Percentiles rank a stretch among this genome's conserved stretches.
phyloP scores from a whole-genome alignment of 2,888 invertebrate genomes.

The Cremastinae sp. region DNA sequence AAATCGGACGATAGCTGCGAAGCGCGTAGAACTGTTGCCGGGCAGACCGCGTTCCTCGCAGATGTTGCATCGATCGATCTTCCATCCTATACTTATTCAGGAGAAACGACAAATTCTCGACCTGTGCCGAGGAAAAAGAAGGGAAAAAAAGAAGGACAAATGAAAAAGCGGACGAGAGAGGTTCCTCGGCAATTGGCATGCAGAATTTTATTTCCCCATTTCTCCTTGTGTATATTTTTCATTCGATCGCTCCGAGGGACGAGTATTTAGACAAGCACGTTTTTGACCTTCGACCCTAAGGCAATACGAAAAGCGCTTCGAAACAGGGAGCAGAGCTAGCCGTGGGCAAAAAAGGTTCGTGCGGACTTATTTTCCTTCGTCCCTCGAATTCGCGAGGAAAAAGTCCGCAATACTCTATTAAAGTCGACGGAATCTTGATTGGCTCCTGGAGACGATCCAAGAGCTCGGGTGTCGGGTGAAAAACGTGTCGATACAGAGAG shows the following conservation, averaged over 20 bases:
- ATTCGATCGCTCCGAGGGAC: slow-evolving; percentile 33
- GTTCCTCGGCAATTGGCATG: too few relatives aligned
- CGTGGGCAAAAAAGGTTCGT: slow-evolving; percentile 8
- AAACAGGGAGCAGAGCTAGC: slow-evolving; percentile 28
- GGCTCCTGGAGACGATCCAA: slow-evolving; percentile 56
- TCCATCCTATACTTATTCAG: slow-evolving; percentile 21
- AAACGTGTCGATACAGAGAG: slow-evolving; percentile 22
- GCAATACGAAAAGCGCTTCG: slow-evolving; percentile 21
- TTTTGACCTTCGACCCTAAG: slow-evolving; percentile 48
- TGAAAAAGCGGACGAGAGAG: too few relatives aligned
- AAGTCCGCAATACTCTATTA: slow-evolving; percentile 10
- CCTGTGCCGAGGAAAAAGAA: too few relatives aligned
- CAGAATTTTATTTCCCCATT: too few relatives aligned
- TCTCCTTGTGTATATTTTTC: too few relatives aligned
- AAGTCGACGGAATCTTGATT: slow-evolving; percentile 54
- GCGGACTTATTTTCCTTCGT: not conserved
- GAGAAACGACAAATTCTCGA: not conserved
- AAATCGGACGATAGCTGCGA: slow-evolving; percentile 48
- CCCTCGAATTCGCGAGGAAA: not conserved
- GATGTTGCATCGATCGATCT: slow-evolving; percentile 33
- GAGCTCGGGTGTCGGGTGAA: slow-evolving; percentile 41
- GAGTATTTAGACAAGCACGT: slow-evolving; percentile 44
- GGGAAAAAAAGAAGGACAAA: too few relatives aligned
- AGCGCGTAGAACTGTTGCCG: slow-evolving; percentile 36
- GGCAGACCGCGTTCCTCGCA: slow-evolving; percentile 6